These are phyloP conservation scores for Coreoperca whiteheadi DNA, from an alignment of 2,113 vertebrate genomes.

Conservation along the genomic window DNA sequence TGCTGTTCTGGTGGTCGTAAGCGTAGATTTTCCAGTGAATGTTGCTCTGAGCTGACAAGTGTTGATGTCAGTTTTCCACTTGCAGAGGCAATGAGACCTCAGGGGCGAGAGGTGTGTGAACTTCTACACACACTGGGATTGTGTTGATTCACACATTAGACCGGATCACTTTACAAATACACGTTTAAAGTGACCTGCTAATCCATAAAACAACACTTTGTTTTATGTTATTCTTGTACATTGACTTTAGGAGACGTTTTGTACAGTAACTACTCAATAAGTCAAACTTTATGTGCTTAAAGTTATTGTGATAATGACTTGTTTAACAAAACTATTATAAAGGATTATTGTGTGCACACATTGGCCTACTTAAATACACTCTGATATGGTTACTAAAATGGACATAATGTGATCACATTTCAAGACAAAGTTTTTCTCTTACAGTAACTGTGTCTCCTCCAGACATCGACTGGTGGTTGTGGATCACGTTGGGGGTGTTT, in stretches of 20 bases:
- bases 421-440: slow-evolving; percentile 22
- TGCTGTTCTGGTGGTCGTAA: background rate
- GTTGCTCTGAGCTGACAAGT: background rate
- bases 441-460: background rate
- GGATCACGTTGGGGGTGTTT: slow-evolving; percentile 15
- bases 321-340: background rate
- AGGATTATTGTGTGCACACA: background rate
- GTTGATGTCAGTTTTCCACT: background rate
- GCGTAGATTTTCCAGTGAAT: background rate
- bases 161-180: background rate
- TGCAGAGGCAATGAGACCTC: background rate
- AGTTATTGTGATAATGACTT: background rate
- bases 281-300: background rate
- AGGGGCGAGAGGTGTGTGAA: background rate
- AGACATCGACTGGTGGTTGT: background rate
- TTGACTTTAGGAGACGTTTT: background rate
- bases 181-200: background rate
- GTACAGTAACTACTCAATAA: background rate
- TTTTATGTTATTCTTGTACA: background rate
- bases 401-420: background rate
- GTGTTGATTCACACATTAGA: background rate
- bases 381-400: background rate
- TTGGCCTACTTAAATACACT: background rate
- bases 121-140: background rate
- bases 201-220: too few relatives aligned